Conservation (phyloP, 2,888 invertebrate species). For the Papilio elwesi region DNA sequence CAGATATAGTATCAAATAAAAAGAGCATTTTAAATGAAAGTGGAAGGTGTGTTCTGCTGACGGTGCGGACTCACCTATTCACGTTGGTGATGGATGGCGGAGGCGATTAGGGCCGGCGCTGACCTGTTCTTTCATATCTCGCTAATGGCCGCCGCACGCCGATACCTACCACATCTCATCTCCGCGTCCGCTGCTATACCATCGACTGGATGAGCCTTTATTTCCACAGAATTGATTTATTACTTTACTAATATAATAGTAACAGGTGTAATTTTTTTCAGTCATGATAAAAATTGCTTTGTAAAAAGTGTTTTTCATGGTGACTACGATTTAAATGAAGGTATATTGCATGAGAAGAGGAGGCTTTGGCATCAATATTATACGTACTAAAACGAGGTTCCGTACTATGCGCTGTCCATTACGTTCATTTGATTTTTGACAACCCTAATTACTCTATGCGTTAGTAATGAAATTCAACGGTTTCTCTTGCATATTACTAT, state of each 20-base stretch:
- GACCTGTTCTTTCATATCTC: constrained; percentile 83
- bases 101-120: constrained; percentile 80
- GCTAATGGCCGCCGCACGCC: constrained; percentile 71
- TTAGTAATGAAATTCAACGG: no score
- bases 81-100: constrained; percentile 82
- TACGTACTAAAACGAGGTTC: no score
- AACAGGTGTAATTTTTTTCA: neutral
- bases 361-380: no score
- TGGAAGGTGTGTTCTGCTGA: constrained; percentile 50
- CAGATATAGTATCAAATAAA: no score
- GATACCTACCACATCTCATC: constrained; percentile 46
- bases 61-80: constrained; percentile 73
- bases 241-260: neutral
- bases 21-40: neutral
- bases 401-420: no score
- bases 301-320: no score
- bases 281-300: neutral
- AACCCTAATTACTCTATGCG: no score
- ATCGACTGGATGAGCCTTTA: constrained; percentile 20
- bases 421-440: no score
- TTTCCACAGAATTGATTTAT: neutral
- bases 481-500: no score
- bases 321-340: no score
- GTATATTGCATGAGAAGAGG: no score
- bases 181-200: constrained; percentile 51